Evolutionary conservation across 1,140 invertebrate genomes (phyloP).

Genomic region (Wasmannia auropunctata): DNA sequence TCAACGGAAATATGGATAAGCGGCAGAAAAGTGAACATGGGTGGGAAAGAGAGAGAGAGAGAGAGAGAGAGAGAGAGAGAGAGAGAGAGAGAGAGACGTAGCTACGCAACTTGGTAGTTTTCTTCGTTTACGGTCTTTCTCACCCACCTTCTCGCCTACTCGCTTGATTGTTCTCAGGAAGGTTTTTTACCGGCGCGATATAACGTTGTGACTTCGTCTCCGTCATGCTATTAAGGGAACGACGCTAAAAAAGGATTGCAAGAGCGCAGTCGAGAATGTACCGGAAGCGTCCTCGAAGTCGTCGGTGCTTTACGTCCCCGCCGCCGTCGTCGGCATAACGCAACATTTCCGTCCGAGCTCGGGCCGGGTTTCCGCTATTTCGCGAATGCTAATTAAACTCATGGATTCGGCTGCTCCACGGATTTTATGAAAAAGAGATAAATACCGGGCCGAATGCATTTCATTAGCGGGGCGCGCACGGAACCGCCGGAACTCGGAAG

Average conservation of each 20-base stretch:
- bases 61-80: too few relatives aligned
- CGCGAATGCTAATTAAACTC: constrained; percentile 46
- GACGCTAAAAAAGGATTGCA: background rate
- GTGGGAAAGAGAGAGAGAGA: too few relatives aligned
- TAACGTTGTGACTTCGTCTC: constrained; percentile 25
- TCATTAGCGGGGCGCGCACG: constrained; percentile 53
- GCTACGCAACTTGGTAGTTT: background rate
- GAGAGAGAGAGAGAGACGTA: too few relatives aligned
- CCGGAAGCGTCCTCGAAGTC: constrained; percentile 14
- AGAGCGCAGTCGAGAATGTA: background rate
- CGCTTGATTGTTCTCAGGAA: constrained; percentile 30
- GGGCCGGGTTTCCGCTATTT: constrained; percentile 26
- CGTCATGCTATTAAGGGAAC: constrained; percentile 21
- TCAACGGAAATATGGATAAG: constrained; percentile 59
- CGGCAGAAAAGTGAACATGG: constrained; percentile 35
- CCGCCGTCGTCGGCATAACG: background rate
- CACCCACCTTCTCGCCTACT: background rate
- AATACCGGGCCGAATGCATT: constrained; percentile 63
- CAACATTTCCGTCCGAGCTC: background rate
- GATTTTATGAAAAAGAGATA: constrained; percentile 31
- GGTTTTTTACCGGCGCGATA: constrained; percentile 27
- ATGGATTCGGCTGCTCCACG: background rate
- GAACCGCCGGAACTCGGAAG: constrained; percentile 30
- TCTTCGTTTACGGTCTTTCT: background rate
- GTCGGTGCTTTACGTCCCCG: background rate